phyloP scores from a whole-genome alignment of 2,888 invertebrate species.

The Drosophila pullipes region DNA sequence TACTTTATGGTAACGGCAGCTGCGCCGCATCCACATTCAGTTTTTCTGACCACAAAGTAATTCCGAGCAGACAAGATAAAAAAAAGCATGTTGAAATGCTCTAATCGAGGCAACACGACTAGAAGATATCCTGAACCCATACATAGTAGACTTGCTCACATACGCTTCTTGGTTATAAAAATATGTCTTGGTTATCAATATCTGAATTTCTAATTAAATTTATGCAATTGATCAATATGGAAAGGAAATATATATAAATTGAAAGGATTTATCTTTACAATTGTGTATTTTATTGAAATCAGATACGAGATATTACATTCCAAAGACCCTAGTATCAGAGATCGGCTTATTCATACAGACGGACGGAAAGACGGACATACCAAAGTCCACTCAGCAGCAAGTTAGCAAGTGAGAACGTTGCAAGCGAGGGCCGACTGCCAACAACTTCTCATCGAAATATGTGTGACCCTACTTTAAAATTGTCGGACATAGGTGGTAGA shows the following conservation, averaged over 20 bases:
- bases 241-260: no score
- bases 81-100: neutral
- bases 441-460: neutral
- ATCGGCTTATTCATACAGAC: no score
- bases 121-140: neutral
- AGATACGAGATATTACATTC: no score
- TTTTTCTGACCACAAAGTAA: conserved; percentile 68
- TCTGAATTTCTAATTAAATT: neutral
- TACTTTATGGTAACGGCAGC: conserved; percentile 82
- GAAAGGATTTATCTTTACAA: neutral
- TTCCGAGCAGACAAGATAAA: conserved; percentile 26
- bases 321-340: no score
- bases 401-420: neutral
- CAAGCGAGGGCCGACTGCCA: neutral
- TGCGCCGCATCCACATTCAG: conserved; percentile 67
- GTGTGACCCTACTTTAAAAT: neutral
- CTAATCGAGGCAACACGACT: neutral
- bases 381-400: neutral
- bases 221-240: neutral
- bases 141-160: neutral
- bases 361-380: no score
- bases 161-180: neutral
- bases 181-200: neutral
- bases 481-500: neutral
- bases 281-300: neutral